Evolutionary conservation across 2,797 vertebrate species (phyloP), one percentile per base, ranked within the genome.

Genomic region (Crenuchus spilurus): DNA sequence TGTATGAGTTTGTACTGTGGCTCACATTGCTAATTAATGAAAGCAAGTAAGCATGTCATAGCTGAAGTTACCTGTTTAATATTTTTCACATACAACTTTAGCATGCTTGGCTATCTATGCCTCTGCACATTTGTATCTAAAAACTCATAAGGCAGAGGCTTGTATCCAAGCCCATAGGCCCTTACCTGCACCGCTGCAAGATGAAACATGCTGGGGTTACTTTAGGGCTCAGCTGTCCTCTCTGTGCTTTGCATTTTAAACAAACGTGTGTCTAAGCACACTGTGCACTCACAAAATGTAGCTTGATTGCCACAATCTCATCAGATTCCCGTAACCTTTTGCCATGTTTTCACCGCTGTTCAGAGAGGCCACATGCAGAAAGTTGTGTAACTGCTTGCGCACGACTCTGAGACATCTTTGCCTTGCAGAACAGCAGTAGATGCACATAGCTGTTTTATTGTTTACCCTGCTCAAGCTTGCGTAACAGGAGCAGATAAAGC

Each of bases 171-270:
- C 24, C 44, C 48, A 10, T n/a, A 13, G 42, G 69, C 66, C 22
- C 54, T 55, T 39, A 22, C 65, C 76, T 26, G 60, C 39, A 41
- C 67, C 24, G 54, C 57, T 57, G 74, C 80, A 73, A 74, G 76
- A 79, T 2, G 41, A 67, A 75, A 64, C 76, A 66, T 57, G 80
- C 65, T 31, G 44, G 70, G 60, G 49, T 73, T 71, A 35, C 46
- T 58, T 20, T 41, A 35, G 49, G 65, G 37, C n/a, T 41, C 55
- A 6, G 37, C 44, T 35, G 14, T 2, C 13, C 46, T 18, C 22
- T 22, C 55, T 73, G 31, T 52, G 61, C 28, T 68, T 66, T 44
- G 30, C 67, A 75, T 77, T 74, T n/a, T 57, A 75, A 72, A 82
- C 69, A 16, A 41, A 22, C 46, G 52, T 46, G 16, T 22, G 63